Evolutionary conservation across 30 jellyfish, hydroid and myxozoan genomes (phyloP), one percentile per base, ranked within the genome.

Genomic region (Nemopilema nomurai): DNA sequence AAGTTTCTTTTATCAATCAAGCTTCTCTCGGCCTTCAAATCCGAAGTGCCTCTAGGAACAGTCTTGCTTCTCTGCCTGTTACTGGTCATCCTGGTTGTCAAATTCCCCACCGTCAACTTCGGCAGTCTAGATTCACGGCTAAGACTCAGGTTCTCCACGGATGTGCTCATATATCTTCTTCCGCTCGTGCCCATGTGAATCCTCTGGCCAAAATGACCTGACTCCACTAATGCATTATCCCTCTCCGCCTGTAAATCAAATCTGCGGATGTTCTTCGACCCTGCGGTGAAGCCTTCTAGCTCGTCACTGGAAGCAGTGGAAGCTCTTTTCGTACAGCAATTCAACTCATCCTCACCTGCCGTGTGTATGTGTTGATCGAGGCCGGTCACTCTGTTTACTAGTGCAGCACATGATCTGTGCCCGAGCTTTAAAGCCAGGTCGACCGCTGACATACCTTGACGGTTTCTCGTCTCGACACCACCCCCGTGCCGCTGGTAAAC

Each of bases 361-460:
- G 80, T 26, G 50, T 49, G 23, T n/a, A 79, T 49, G 16, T 27
- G 20, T 19, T 51, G 89, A 29, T 52, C 66, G 30, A 31, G 50
- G 49, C 89, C 89, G 8, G 89, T 65, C 18, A 67, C 89, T 79
- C 65, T 79, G 81, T 79, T 79, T 79, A 79, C 89, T 29, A 65
- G 30, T 4, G 69, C 89, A 1, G 89, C 89, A 79, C 89, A 79
- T 41, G 89, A 79, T 51, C 68, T 79, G 89, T 79, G 89, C 68
- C 89, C 89, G 81, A 79, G 89, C 41, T 79, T 67, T 79, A 79
- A 79, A 68, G 89, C 89, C 62, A 79, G 52, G 50, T 79, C 89
- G 50, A 79, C 89, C 81, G 89, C 89, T 49, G 89, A 64, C 32
- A 79, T 65, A 30, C 89, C 89, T 79, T 79, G 62, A 51, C 68